Percentiles rank a stretch among this genome's conserved stretches.
phyloP scores from a whole-genome alignment of 2,888 invertebrate species.

The Alitta virens region DNA sequence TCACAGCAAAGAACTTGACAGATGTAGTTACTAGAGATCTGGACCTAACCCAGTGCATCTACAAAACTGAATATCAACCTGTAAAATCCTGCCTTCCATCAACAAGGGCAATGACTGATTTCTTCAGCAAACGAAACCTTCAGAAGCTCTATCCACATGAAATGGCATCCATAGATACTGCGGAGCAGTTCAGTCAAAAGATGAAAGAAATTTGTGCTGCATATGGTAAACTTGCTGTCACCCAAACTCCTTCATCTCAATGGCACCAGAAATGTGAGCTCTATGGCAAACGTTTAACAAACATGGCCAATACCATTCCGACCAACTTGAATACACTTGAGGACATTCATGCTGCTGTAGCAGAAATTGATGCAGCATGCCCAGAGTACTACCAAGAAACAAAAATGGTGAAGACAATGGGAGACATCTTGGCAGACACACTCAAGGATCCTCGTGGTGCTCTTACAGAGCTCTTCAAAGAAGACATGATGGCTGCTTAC shows the following conservation, averaged over 20 bases:
- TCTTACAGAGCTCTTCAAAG: conserved; percentile 13
- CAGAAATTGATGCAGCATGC: background rate
- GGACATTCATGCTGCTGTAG: background rate
- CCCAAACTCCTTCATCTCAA: background rate
- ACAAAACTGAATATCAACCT: conserved; percentile 14
- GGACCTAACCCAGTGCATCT: conserved; percentile 7
- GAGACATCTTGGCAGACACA: conserved; percentile 5
- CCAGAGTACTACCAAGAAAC: conserved; percentile 10
- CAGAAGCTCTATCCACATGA: conserved; percentile 11
- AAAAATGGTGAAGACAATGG: conserved; percentile 13
- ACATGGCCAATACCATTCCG: conserved; percentile 2
- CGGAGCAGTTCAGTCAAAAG: background rate
- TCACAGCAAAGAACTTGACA: conserved; percentile 6
- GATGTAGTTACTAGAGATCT: background rate
- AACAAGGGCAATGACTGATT: background rate
- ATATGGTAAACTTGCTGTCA: conserved; percentile 4
- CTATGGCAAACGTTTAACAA: background rate
- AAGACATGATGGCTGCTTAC: conserved; percentile 12
- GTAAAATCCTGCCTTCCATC: conserved; percentile 1
- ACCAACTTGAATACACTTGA: background rate
- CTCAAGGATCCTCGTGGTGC: conserved; percentile 13
- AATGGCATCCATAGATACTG: background rate
- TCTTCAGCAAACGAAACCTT: conserved; percentile 5
- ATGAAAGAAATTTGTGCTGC: background rate
- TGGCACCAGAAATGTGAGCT: background rate